Conservation (phyloP, 1,140 invertebrate genomes). For the Mylabris phalerata region DNA sequence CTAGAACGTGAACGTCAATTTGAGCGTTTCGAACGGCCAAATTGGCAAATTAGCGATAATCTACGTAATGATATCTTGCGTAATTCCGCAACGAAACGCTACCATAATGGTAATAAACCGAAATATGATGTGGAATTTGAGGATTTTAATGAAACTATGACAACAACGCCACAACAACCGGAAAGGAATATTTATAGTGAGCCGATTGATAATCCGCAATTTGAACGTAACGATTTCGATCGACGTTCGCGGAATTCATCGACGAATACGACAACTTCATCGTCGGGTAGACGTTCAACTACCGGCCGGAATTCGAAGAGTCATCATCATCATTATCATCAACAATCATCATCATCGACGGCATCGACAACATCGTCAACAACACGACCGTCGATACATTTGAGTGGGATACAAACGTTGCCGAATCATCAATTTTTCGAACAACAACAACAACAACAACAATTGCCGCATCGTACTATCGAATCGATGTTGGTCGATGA, state of each 20-base stretch:
- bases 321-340: constrained; percentile 35
- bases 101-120: constrained; percentile 41
- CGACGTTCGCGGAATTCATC: constrained; percentile 38
- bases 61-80: constrained; percentile 25
- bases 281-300: constrained; percentile 31
- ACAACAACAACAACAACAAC: constrained; percentile 31
- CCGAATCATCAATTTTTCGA: constrained; percentile 34
- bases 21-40: constrained; percentile 40
- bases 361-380: constrained; percentile 26
- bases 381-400: constrained; percentile 18
- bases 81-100: constrained; percentile 45
- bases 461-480: constrained; percentile 12
- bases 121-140: constrained; percentile 38
- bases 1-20: constrained; percentile 43
- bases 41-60: constrained; percentile 34
- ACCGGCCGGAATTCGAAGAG: constrained; percentile 28
- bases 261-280: constrained; percentile 21
- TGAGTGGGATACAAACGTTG: constrained; percentile 25
- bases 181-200: constrained; percentile 38
- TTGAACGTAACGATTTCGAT: constrained; percentile 47
- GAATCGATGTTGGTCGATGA: constrained; percentile 71
- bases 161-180: constrained; percentile 39
- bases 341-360: constrained; percentile 27
- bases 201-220: constrained; percentile 33
- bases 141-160: constrained; percentile 30